Evolutionary conservation across 1,140 invertebrate species (phyloP), one percentile per base, ranked within the genome.

Genomic region (Monochamus saltuarius): DNA sequence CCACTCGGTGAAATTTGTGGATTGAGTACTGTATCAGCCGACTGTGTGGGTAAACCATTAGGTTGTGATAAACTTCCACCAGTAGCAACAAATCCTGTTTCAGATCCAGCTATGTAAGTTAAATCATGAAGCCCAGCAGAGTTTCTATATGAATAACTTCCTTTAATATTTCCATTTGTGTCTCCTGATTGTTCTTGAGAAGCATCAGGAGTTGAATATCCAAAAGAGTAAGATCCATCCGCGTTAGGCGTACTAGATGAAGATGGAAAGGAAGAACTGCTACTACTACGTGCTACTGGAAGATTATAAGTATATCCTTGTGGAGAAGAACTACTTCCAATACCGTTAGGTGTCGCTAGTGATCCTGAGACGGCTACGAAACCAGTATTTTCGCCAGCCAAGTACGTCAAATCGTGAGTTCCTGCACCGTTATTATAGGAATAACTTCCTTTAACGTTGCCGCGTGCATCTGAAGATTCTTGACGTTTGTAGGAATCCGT

Each of bases 391-490:
- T 64, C 52, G 22, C 70, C 68, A 19, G 70, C 70, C 13, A 59
- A 40, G 54, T 70, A 70, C 3, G 19, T 55, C 13, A 71, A 53
- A 52, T 63, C 55, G 42, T 69, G 61, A 4, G 34, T 19, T 4
- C 56, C 64, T 9, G 62, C 66, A 49, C 56, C 50, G 45, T 68
- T 65, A 2, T 49, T 58, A 51, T 62, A 73, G 0, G 65, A 69
- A 53, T 68, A 73, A 10, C 61, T 61, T 6, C 72, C 72, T 35
- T 65, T 60, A 13, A 73, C 59, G 60, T 73, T 72, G 13, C 70
- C 70, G 38, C 22, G n/a, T 14, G 56, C 39, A 61, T 73, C 70
- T 9, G 65, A 62, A 11, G 40, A 49, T 54, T 73, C 72, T 39
- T 62, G 57, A 8, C 72, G 59, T 16, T 60, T 59, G 40, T 69